phyloP scores from a whole-genome alignment of 2,797 vertebrate genomes.

The Saxicola maurus region DNA sequence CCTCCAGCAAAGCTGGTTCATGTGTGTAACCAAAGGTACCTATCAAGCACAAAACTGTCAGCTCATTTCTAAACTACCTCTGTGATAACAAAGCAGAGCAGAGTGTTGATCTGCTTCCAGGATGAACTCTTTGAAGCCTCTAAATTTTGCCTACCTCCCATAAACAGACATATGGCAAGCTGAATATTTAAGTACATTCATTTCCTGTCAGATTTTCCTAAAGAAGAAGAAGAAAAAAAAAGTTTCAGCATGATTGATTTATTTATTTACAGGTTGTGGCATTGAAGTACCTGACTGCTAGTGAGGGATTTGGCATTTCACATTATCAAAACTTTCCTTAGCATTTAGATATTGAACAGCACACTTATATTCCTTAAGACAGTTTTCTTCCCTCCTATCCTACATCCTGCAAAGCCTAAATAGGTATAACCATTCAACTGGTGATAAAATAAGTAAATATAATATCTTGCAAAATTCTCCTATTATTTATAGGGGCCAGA shows the following conservation, averaged over 20 bases:
- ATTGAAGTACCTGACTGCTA: background rate
- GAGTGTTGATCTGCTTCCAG: background rate
- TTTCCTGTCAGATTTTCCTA: background rate
- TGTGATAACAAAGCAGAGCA: background rate
- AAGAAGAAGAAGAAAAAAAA: background rate
- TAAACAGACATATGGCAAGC: constrained; percentile 5
- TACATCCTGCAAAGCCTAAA: background rate
- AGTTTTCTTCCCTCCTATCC: background rate
- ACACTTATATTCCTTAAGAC: background rate
- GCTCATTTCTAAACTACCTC: background rate
- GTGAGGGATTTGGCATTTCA: background rate
- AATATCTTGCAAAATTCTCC: background rate
- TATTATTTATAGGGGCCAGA: background rate
- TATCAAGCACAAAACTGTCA: background rate
- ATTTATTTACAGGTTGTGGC: background rate
- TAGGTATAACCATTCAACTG: constrained; percentile 2
- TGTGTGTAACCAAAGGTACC: background rate
- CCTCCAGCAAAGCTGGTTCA: fast-evolving
- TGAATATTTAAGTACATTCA: constrained; percentile 3
- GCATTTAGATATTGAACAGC: background rate
- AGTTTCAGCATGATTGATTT: background rate
- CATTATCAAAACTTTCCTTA: constrained; percentile 27
- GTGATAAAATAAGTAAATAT: background rate
- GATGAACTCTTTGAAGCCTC: background rate
- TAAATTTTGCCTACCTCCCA: background rate